phyloP scores from a whole-genome alignment of 2,888 invertebrate genomes.

The Troglohyphantes excavatus region DNA sequence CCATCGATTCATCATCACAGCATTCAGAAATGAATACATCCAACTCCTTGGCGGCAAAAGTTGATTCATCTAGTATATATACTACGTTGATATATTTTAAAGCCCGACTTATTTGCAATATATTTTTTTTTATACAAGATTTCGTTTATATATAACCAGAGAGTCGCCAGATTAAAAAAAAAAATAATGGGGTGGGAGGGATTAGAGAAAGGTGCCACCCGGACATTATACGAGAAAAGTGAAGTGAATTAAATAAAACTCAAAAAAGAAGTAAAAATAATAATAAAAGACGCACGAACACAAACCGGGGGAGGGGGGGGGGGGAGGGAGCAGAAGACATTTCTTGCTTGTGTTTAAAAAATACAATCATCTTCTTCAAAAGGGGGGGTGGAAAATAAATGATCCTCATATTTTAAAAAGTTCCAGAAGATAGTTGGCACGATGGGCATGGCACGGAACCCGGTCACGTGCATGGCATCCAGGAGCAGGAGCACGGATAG shows the following conservation, averaged over 20 bases:
- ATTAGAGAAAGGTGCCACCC: conserved; percentile 29
- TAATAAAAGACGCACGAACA: conserved; percentile 52
- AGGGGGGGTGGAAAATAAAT: conserved; percentile 39
- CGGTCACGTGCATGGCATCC: conserved; percentile 77
- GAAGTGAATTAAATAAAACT: conserved; percentile 66
- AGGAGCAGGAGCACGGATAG: conserved; percentile 70
- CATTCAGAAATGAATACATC: conserved; percentile 22
- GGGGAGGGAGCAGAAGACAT: no score
- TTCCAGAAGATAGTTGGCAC: conserved; percentile 60
- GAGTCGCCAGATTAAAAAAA: conserved; percentile 42
- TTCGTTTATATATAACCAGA: conserved; percentile 26
- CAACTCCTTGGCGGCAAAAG: conserved; percentile 37
- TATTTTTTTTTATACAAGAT: neutral
- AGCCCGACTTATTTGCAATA: conserved; percentile 16
- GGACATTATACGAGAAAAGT: conserved; percentile 41
- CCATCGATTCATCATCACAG: conserved; percentile 2
- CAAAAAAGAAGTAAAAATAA: conserved; percentile 13
- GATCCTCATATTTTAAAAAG: conserved; percentile 19
- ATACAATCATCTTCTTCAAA: neutral
- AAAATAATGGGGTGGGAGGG: neutral
- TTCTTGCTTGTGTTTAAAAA: neutral
- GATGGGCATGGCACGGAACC: neutral
- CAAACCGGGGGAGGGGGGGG: conserved; percentile 47
- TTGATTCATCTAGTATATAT: conserved; percentile 15
- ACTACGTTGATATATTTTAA: neutral